Conservation (phyloP, 2,113 vertebrate genomes). For the Trematocara stigmaticum region DNA sequence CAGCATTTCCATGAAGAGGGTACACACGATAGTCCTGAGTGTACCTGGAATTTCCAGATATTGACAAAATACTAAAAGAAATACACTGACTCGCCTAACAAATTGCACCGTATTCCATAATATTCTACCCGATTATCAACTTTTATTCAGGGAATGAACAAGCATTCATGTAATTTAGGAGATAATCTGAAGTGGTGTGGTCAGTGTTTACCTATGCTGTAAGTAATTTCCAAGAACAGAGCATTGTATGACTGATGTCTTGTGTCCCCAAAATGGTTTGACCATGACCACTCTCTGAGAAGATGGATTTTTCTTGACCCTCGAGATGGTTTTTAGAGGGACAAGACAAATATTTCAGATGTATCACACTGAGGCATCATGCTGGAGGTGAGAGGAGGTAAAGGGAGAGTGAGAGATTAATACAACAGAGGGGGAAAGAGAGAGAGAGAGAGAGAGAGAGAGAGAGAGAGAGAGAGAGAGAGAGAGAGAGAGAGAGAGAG, state of each 20-base stretch:
- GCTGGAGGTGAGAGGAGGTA: conserved; percentile 58
- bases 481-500: background rate
- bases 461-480: background rate
- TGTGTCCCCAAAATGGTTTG: conserved; percentile 33
- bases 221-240: background rate
- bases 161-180: background rate
- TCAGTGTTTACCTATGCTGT: background rate
- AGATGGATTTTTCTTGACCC: conserved; percentile 56
- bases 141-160: background rate
- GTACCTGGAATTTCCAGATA: background rate
- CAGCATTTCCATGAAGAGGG: background rate
- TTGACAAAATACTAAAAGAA: background rate
- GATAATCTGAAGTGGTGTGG: background rate
- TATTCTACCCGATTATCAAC: background rate
- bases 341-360: conserved; percentile 62
- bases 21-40: background rate
- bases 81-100: background rate
- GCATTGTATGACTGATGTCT: conserved; percentile 41
- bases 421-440: conserved; percentile 43
- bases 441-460: background rate
- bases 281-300: conserved; percentile 52
- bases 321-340: conserved; percentile 57
- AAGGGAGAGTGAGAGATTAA: conserved; percentile 51
- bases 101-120: background rate
- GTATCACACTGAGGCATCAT: conserved; percentile 43